Percentiles rank a stretch among this genome's conserved stretches.
These are phyloP conservation scores for Cyanistes caeruleus DNA, from an alignment of 2,113 vertebrate species.

Conservation along the genomic window DNA sequence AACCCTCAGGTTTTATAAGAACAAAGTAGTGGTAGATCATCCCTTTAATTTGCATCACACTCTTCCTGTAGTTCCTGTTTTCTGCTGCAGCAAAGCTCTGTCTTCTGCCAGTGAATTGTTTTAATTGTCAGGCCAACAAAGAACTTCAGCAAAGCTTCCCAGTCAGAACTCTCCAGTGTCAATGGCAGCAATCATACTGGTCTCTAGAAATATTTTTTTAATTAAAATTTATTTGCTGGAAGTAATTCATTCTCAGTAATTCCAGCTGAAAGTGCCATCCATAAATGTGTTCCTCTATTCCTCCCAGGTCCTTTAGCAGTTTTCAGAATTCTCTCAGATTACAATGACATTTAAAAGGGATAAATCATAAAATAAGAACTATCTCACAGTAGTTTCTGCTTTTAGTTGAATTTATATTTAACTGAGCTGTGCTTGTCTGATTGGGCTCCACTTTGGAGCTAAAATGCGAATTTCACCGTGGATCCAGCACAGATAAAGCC, in stretches of 20 bases:
- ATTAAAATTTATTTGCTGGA: not conserved
- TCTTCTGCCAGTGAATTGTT: not conserved
- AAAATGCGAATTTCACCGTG: fast-evolving
- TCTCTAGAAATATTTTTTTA: fast-evolving
- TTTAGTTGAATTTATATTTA: not conserved
- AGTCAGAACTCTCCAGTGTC: not conserved
- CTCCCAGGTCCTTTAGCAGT: not conserved
- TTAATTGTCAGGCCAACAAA: not conserved
- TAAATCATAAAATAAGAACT: not conserved
- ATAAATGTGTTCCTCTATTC: not conserved
- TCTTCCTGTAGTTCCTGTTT: not conserved
- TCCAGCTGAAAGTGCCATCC: not conserved
- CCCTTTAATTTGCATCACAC: not conserved
- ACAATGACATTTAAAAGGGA: not conserved
- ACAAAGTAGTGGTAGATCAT: not conserved
- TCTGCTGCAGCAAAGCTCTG: not conserved
- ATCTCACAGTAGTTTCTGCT: not conserved
- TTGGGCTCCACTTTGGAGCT: not conserved
- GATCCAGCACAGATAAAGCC: not conserved
- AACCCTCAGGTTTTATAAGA: not conserved
- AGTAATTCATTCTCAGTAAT: not conserved
- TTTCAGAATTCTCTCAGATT: not conserved
- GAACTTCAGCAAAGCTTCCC: not conserved
- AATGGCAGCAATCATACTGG: not conserved
- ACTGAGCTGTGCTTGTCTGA: not conserved